phyloP scores from a whole-genome alignment of 2,888 invertebrate genomes.

The Drosophila gaucha region DNA sequence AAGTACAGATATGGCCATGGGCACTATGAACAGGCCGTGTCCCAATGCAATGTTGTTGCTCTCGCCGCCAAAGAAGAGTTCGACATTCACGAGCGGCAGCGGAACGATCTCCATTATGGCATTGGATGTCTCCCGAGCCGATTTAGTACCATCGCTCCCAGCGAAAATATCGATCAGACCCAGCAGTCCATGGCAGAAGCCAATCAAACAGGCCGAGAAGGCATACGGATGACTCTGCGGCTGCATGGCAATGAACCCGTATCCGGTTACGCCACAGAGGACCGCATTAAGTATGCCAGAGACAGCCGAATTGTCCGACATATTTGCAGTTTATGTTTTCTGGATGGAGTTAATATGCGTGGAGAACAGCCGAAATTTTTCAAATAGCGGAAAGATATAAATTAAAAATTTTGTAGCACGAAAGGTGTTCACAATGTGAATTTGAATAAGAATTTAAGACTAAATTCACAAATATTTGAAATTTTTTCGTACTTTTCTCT shows the following conservation, averaged over 20 bases:
- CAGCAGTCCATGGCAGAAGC: constrained; percentile 69
- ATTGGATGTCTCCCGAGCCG: constrained; percentile 27
- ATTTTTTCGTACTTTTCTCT: constrained; percentile 35
- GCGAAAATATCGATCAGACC: constrained; percentile 47
- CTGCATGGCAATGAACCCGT: constrained; percentile 50
- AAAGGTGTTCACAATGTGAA: constrained; percentile 5
- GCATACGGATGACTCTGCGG: constrained; percentile 70
- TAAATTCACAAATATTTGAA: constrained; percentile 27
- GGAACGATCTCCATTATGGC: constrained; percentile 69
- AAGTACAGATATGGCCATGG: constrained; percentile 59
- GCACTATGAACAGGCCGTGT: constrained; percentile 76
- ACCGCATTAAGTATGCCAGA: constrained; percentile 46
- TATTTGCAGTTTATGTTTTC: constrained; percentile 1
- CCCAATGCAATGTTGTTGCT: constrained; percentile 70
- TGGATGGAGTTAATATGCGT: not conserved
- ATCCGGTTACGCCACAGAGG: constrained; percentile 71
- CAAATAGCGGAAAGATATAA: no score
- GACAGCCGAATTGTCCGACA: constrained; percentile 55
- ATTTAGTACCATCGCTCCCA: constrained; percentile 14
- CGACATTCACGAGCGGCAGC: constrained; percentile 72
- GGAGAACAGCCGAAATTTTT: not conserved
- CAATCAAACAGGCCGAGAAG: constrained; percentile 72
- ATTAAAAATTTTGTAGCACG: constrained; percentile 6
- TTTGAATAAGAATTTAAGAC: constrained; percentile 2
- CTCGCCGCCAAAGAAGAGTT: constrained; percentile 60